Base-by-base conservation (phyloP, 2,888 invertebrate species). In the Adelphocoris suturalis region DNA sequence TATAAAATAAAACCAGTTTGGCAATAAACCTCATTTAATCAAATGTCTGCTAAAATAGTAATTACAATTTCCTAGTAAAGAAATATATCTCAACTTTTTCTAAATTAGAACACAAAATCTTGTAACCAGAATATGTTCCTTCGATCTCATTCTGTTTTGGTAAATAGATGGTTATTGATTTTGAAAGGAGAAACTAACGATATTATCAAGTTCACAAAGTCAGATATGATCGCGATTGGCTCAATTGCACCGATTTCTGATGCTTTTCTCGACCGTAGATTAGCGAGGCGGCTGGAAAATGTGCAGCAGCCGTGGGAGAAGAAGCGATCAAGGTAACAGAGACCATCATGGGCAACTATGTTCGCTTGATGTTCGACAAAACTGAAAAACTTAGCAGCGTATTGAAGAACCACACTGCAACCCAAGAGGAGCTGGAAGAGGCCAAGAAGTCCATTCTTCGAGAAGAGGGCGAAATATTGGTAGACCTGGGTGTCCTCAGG, bases 281-380 rank as follows among this genome's bases (percentile, higher is more conserved):
- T 2, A 75, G 86, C 46, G 86, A 68, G n/a, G 86, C 86, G 19
- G 86, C 86, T 4, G 86, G 86, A 37, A 86, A 86, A 86, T 86
- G 86, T 75, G 86, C 86, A 0, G 86, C 86, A 0, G 75, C 19
- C 3, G 48, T 68, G 14, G 86, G 86, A 12, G 68, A 86, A 19
- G 68, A 86, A 47, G 75, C 86, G 5, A 37, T 86, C 23, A 23
- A 23, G 52, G 2, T 75, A 23, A 86, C 86, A 11, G 86, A 75
- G 23, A 47, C n/a, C n/a, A 48, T 75, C 47, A 61, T 86, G 76
- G 86, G 68, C 7, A 68, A 75, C 46, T 86, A 86, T 75, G 75
- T 86, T 0, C 86, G 75, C 19, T 2, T 11, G 2, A 86, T 86
- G 86, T 47, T 86, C 23, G 86, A 75, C 37, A 86, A 75, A 86